Evolutionary conservation across 2,113 vertebrate genomes (phyloP).

Genomic region (Mormyrus iriodes): DNA sequence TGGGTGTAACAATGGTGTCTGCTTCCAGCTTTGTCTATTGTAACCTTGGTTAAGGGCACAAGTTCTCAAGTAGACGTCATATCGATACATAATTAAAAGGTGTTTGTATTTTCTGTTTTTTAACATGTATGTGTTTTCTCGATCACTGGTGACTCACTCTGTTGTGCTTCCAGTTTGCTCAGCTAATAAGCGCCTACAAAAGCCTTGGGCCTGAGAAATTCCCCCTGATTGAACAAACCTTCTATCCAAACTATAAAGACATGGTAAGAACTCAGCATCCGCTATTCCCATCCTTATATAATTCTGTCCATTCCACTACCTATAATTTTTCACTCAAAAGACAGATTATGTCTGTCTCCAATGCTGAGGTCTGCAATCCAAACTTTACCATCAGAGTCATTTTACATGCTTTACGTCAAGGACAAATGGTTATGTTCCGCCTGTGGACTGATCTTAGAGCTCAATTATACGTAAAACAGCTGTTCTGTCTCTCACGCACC

Average conservation of each 20-base stretch:
- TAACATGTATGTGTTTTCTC: neutral
- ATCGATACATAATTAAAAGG: neutral
- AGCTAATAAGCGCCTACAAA: conserved; percentile 83
- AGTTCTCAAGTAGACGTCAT: neutral
- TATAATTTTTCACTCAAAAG: conserved; percentile 1
- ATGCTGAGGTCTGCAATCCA: conserved; percentile 8
- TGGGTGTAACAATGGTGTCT: neutral
- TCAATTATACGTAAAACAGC: neutral
- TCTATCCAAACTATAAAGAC: conserved; percentile 93
- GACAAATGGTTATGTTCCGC: neutral
- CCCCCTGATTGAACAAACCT: conserved; percentile 89
- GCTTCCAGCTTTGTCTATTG: neutral
- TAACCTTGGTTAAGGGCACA: neutral
- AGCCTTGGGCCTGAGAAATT: conserved; percentile 84
- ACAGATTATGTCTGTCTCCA: neutral
- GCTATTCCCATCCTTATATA: neutral
- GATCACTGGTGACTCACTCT: neutral
- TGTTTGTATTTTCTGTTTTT: neutral
- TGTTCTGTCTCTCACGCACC: neutral
- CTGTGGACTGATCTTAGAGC: neutral
- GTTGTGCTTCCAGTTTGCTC: conserved; percentile 78
- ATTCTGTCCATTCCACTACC: neutral
- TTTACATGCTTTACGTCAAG: neutral
- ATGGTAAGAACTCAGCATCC: conserved; percentile 67
- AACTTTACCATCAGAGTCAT: neutral